Conservation (phyloP, 2,888 invertebrate genomes). For the Pyrocoelia pectoralis region DNA sequence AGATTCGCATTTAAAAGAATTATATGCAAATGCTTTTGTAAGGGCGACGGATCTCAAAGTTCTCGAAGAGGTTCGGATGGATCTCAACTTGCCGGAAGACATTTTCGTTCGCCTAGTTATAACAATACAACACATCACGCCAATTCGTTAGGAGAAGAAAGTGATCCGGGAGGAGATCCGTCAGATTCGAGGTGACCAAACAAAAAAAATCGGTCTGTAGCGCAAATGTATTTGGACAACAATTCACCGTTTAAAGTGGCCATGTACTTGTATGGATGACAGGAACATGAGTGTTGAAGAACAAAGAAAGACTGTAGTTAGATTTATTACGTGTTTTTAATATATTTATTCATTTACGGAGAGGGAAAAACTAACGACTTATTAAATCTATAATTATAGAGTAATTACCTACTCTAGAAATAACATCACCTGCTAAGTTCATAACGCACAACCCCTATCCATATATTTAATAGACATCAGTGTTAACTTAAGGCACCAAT, state of each 20-base stretch:
- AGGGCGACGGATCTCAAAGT: conserved; percentile 56
- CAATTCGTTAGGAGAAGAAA: conserved; percentile 66
- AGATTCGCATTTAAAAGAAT: conserved; percentile 93
- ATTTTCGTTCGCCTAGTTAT: conserved; percentile 65
- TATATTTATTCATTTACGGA: conserved; percentile 43
- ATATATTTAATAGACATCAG: background rate
- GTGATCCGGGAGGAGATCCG: conserved; percentile 62
- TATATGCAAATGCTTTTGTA: conserved; percentile 85
- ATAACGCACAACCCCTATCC: conserved; percentile 20
- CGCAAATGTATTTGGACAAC: conserved; percentile 52
- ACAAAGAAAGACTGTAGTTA: background rate
- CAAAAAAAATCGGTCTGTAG: conserved; percentile 43
- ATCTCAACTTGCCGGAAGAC: conserved; percentile 62
- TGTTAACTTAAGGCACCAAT: background rate
- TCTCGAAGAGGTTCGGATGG: conserved; percentile 67
- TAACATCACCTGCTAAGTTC: conserved; percentile 24
- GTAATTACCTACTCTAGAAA: conserved; percentile 23
- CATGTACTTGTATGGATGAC: conserved; percentile 57
- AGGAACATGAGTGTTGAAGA: conserved; percentile 21
- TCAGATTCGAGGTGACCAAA: conserved; percentile 67
- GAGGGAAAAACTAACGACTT: conserved; percentile 56
- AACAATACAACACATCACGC: conserved; percentile 64
- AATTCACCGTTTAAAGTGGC: conserved; percentile 55
- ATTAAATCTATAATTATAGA: conserved; percentile 34
- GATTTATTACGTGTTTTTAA: conserved; percentile 30